These are phyloP conservation scores for Capitulum mitella DNA, from an alignment of 2,888 invertebrate species.

Conservation along the genomic window DNA sequence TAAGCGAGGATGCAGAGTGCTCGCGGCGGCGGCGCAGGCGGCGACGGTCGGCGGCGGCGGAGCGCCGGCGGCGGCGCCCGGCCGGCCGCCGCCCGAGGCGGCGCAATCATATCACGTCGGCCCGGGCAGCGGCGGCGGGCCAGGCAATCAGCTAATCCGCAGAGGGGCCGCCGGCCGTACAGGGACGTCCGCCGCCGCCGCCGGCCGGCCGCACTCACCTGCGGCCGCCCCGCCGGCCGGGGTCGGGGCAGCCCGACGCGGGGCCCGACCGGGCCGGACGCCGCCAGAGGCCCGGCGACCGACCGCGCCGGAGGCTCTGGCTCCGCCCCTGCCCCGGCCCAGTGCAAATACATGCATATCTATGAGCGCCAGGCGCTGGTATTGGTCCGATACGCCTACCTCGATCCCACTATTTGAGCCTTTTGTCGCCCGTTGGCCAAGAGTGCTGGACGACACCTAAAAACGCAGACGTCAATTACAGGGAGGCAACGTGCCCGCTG, in stretches of 20 bases:
- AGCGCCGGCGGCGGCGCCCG: not conserved
- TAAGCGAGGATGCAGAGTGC: not conserved
- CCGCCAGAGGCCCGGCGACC: no score
- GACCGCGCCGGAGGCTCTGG: not conserved
- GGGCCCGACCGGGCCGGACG: no score
- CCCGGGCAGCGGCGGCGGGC: not conserved
- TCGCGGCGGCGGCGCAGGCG: not conserved
- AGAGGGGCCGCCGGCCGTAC: not conserved
- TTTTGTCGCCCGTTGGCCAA: not conserved
- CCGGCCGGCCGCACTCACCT: not conserved
- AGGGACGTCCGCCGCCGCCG: not conserved
- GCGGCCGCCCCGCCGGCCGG: no score
- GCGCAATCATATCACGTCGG: not conserved
- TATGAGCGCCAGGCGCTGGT: no score
- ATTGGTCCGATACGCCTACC: not conserved
- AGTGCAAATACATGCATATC: no score
- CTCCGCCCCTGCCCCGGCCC: not conserved
- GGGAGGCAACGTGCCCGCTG: not conserved
- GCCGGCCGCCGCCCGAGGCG: not conserved
- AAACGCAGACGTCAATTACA: not conserved
- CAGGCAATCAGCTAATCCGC: not conserved
- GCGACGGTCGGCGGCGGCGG: not conserved
- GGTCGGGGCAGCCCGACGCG: no score
- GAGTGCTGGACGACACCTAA: conserved; percentile 8
- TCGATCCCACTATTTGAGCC: conserved; percentile 5